Evolutionary conservation across 1,140 invertebrate species (phyloP), one percentile per base, ranked within the genome.

Genomic region (Euwallacea similis): DNA sequence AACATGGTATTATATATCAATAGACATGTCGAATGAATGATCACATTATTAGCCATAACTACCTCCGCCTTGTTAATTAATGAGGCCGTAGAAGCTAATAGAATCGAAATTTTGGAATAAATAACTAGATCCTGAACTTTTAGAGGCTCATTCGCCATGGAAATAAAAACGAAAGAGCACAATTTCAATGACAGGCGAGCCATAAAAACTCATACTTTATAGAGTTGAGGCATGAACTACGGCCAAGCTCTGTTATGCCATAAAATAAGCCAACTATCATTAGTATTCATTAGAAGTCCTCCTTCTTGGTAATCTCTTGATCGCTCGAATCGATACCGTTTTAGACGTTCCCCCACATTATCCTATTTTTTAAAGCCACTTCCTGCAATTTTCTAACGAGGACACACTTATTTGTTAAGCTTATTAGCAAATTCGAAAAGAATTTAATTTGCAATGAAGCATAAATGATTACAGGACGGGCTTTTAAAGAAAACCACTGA

Each of bases 261-360:
- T 70, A 70, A 70, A 70, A 21, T 47, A 70, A 55, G 55, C 61
- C 61, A 56, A 70, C 68, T 70, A 70, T 70, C 61, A 70, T 70
- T 70, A 70, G 68, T 70, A 70, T 70, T 70, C 68, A 64, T 70
- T 70, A 70, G 61, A 59, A 70, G 44, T 63, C 58, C 60, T 63
- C 68, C 46, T 70, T 42, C 68, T 55, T 58, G 61, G 68, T 70
- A 70, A 70, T 70, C 59, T 70, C 58, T 58, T 43, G 68, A 70
- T 70, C 68, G 68, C 21, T 15, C 11, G 43, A 58, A 70, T 70
- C 68, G 68, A 70, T 70, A 70, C 8, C n/a, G 60, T 70, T 70
- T 63, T 53, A 64, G 68, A 64, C 59, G 61, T 60, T 70, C 41
- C 43, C 21, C 44, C n/a, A 63, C 33, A 70, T 70, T 70, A 63